Conservation (phyloP, 92 coral and sea anemone genomes). For the Porites lobata region DNA sequence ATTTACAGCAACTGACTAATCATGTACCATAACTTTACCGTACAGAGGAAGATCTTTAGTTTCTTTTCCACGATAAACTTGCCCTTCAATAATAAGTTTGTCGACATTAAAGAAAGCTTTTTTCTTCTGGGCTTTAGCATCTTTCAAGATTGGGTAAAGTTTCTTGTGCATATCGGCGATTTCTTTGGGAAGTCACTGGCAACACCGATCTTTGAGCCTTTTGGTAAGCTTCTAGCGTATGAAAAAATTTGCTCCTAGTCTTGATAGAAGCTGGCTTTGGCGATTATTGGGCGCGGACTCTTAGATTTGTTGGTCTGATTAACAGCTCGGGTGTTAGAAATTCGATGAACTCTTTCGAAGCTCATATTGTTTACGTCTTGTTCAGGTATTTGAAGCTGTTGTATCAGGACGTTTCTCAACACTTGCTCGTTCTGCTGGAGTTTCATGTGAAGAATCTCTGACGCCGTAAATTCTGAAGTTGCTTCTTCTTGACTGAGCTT, state of each 20-base stretch:
- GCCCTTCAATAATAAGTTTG: neutral
- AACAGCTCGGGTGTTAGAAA: neutral
- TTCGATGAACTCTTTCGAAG: conserved; percentile 40
- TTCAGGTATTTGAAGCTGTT: conserved; percentile 11
- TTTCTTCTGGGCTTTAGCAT: neutral
- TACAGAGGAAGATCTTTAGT: neutral
- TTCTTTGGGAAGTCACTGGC: conserved; percentile 7
- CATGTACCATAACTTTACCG: neutral
- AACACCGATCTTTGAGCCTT: neutral
- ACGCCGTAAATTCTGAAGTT: neutral
- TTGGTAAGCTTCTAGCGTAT: neutral
- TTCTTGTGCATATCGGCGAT: conserved; percentile 1
- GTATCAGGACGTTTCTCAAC: neutral
- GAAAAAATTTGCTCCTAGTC: neutral
- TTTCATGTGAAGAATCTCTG: neutral
- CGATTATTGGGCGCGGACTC: neutral
- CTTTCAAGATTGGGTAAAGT: conserved; percentile 15
- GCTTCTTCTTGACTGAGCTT: neutral
- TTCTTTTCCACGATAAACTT: neutral
- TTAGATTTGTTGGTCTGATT: neutral
- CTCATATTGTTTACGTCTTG: conserved; percentile 20
- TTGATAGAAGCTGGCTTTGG: neutral
- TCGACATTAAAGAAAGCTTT: neutral
- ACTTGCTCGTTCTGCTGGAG: neutral
- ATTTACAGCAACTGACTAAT: too few species aligned